Evolutionary conservation across 1,140 invertebrate genomes (phyloP), one percentile per base, ranked within the genome.

Genomic region (Lepidurus arcticus): DNA sequence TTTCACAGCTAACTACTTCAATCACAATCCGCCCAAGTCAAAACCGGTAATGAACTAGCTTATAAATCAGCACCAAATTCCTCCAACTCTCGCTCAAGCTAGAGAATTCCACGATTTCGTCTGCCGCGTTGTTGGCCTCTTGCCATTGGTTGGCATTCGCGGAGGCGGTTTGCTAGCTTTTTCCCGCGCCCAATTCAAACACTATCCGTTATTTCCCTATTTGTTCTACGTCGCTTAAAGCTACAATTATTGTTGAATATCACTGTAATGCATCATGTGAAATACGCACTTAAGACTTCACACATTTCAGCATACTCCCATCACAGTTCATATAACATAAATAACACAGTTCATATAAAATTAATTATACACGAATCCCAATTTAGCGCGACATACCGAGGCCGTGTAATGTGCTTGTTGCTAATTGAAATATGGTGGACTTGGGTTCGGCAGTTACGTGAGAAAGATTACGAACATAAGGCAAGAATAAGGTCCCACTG

Each of bases 101-200:
- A 65, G 53, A 65, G 53, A 65, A 65, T 65, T 65, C 53, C n/a
- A 65, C 53, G 53, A 65, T 65, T 34, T 65, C 53, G 53, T 21
- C 13, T 65, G 21, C 53, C 8, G 53, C 13, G 53, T 65, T 65
- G 53, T 65, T 65, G 53, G 53, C 53, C 53, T 65, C 0, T 16
- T 7, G 3, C 21, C n/a, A 65, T 65, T 65, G 53, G 53, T 65
- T 65, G 9, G 5, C 3, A 16, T 16, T 13, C 2, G 2, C 53
- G 9, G 13, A 65, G 53, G 53, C 13, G 53, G 53, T 13, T 6
- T 16, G 53, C 21, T 13, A 16, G 1, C 34, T 0, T 34, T 65
- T 65, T 16, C 21, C n/a, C 53, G 53, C 53, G 53, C 53, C 13
- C 16, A 65, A 65, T 65, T 65, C 53, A 65, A 65, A 65, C 13